phyloP scores from a whole-genome alignment of 2,888 invertebrate species.

The Pheosia tremula region DNA sequence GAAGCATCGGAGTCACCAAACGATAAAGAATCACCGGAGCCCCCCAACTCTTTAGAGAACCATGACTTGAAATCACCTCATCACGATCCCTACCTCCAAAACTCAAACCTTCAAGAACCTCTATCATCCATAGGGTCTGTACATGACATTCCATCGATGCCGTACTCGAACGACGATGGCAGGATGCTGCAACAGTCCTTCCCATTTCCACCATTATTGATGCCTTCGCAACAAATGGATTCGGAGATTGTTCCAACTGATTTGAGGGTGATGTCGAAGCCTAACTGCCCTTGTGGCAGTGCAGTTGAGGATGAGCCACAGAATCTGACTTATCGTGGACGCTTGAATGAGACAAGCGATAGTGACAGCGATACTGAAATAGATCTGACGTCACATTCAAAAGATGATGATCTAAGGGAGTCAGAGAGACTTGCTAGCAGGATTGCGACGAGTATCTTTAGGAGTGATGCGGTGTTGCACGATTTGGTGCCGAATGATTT shows the following conservation, averaged over 20 bases:
- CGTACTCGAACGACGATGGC: constrained; percentile 61
- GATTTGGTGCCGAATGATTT: constrained; percentile 80
- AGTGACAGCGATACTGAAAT: constrained; percentile 81
- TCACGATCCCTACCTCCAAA: constrained; percentile 69
- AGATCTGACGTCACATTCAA: constrained; percentile 79
- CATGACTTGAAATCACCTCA: constrained; percentile 66
- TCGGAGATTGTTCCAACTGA: constrained; percentile 73
- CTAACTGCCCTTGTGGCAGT: constrained; percentile 64
- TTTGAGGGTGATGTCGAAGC: constrained; percentile 65
- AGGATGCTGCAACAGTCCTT: constrained; percentile 69
- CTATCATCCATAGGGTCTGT: constrained; percentile 47
- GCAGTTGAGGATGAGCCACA: constrained; percentile 61
- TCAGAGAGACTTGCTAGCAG: constrained; percentile 72
- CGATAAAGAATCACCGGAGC: constrained; percentile 73
- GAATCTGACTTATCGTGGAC: constrained; percentile 67
- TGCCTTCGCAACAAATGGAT: constrained; percentile 62
- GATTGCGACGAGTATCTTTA: constrained; percentile 76
- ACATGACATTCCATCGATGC: constrained; percentile 65
- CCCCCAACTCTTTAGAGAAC: constrained; percentile 55
- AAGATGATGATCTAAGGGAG: constrained; percentile 77
- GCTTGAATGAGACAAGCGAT: constrained; percentile 57
- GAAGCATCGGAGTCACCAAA: constrained; percentile 72
- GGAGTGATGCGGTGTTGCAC: constrained; percentile 73
- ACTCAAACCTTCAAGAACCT: constrained; percentile 54
- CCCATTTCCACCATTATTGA: constrained; percentile 65